A percentile compares a stretch with the other conserved stretches of the same genome.
phyloP scores from a whole-genome alignment of 2,888 invertebrate genomes.

The Orthonevra nobilis region DNA sequence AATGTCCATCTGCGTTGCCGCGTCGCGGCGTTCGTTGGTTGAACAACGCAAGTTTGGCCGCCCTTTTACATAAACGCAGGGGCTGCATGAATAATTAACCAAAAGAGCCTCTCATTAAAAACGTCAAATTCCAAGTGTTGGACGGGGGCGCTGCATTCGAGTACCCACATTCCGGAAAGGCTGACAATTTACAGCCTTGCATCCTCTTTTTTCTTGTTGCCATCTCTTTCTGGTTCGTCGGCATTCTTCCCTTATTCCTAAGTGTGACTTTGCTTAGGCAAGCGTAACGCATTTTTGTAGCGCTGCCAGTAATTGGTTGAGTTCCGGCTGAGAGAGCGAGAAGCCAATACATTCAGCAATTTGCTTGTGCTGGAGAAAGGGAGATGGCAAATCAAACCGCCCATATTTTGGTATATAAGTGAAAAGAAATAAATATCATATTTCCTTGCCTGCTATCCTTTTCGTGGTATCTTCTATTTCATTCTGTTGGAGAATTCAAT shows the following conservation, averaged over 20 bases:
- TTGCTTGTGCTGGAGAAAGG: background rate
- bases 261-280: constrained; percentile 48
- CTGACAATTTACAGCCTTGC: constrained; percentile 18
- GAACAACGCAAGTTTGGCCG: constrained; percentile 66
- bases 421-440: no score
- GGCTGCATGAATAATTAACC: constrained; percentile 66
- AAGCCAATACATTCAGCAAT: constrained; percentile 42
- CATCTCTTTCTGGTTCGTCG: constrained; percentile 23
- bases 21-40: no score
- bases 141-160: no score
- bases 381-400: constrained; percentile 4
- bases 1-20: constrained; percentile 41
- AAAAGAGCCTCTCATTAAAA: constrained; percentile 32
- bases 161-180: constrained; percentile 28
- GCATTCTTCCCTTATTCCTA: background rate
- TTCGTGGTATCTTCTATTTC: background rate
- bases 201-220: no score
- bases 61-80: constrained; percentile 52
- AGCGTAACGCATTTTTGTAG: constrained; percentile 28
- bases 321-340: background rate
- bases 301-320: constrained; percentile 45
- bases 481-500: background rate
- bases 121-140: constrained; percentile 37
- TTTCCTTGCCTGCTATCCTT: background rate
- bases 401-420: no score